Conservation (phyloP, 1,140 invertebrate species). For the Archegozetes longisetosus region DNA sequence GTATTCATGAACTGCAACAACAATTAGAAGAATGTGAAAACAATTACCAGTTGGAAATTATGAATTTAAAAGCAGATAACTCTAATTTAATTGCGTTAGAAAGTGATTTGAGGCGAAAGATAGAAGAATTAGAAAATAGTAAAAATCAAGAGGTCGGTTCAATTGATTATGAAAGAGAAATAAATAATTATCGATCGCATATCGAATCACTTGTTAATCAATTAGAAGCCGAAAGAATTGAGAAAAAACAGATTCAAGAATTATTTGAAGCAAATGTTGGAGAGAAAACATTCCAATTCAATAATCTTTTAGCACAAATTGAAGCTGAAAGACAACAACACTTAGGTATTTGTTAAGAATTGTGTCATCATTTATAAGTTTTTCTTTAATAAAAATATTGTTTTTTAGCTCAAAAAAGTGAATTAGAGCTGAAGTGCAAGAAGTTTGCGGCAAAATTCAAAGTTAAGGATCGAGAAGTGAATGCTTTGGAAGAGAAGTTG, state of each 20-base stretch:
- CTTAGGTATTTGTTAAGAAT: neutral
- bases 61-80: neutral
- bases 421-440: constrained; percentile 2
- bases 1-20: constrained; percentile 2
- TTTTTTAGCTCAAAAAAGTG: constrained; percentile 1
- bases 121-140: neutral
- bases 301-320: neutral
- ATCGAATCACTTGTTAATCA: constrained; percentile 1
- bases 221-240: neutral
- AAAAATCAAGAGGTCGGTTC: neutral
- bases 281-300: neutral
- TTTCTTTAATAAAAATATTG: neutral
- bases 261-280: neutral
- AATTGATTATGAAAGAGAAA: constrained; percentile 2
- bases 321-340: neutral
- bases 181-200: constrained; percentile 1
- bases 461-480: constrained; percentile 5
- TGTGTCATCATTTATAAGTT: neutral
- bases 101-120: neutral
- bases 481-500: constrained; percentile 6
- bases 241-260: neutral
- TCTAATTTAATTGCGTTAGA: neutral
- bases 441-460: constrained; percentile 12
- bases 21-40: neutral
- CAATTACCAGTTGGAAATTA: neutral